phyloP scores from a whole-genome alignment of 2,888 invertebrate species.

The Deroplatys truncata region DNA sequence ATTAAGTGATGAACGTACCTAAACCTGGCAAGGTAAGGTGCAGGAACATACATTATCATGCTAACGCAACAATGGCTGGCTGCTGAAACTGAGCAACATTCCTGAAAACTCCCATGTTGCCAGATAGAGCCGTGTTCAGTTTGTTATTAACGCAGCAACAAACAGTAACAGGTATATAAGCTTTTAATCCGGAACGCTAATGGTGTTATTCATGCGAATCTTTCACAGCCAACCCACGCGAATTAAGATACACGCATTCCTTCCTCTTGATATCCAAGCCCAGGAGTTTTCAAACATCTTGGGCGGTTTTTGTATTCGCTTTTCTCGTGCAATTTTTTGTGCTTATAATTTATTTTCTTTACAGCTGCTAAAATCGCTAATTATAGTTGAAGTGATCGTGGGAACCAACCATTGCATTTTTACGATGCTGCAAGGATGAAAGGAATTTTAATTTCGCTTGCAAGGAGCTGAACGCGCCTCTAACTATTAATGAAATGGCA shows the following conservation, averaged over 20 bases:
- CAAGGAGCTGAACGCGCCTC: no score
- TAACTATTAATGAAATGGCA: no score
- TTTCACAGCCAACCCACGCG: background rate
- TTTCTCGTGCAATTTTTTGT: background rate
- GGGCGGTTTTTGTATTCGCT: background rate
- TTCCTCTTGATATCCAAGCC: background rate
- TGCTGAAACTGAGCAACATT: background rate
- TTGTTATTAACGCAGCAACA: background rate
- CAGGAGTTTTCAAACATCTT: background rate
- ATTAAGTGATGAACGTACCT: background rate
- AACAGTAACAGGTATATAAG: background rate
- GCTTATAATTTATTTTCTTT: background rate
- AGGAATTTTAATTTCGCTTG: no score
- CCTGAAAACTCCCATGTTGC: background rate
- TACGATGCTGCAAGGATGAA: no score
- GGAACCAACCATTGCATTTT: no score
- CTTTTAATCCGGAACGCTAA: background rate
- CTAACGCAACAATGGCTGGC: background rate
- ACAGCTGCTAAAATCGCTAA: background rate
- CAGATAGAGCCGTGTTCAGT: background rate
- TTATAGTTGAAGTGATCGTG: no score
- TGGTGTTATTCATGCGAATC: background rate
- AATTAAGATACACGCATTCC: background rate
- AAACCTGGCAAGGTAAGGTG: background rate
- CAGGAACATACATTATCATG: background rate